phyloP scores from a whole-genome alignment of 2,113 vertebrate species.

The Albula glossodonta region DNA sequence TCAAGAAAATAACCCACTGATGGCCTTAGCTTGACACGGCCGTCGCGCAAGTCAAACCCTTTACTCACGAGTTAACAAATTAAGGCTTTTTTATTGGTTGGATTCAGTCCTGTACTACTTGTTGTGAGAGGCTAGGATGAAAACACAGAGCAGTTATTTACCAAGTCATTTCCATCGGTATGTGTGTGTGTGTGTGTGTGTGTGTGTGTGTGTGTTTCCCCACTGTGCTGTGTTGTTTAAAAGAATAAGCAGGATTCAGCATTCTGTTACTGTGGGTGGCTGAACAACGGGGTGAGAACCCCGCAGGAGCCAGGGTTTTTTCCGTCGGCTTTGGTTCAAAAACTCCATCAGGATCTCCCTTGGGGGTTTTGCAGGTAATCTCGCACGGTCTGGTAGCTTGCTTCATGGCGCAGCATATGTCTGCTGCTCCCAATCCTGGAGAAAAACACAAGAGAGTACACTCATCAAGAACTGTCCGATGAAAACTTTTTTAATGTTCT shows the following conservation, averaged over 20 bases:
- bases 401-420: neutral
- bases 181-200: neutral
- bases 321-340: neutral
- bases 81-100: constrained; percentile 1
- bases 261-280: neutral
- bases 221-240: neutral
- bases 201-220: neutral
- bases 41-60: neutral
- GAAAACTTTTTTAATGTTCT: too few relatives aligned
- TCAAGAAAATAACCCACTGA: neutral
- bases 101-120: neutral
- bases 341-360: constrained; percentile 3
- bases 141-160: neutral
- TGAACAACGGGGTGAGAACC: neutral
- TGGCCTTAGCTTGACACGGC: neutral
- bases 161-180: neutral
- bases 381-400: constrained; percentile 2
- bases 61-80: neutral
- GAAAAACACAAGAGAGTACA: neutral
- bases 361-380: constrained; percentile 7
- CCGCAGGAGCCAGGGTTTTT: neutral
- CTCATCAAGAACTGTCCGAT: neutral
- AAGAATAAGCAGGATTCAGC: neutral
- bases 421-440: neutral
- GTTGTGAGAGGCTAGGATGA: neutral